phyloP scores from a whole-genome alignment of 2,113 vertebrate genomes.

The Prolemur simus region DNA sequence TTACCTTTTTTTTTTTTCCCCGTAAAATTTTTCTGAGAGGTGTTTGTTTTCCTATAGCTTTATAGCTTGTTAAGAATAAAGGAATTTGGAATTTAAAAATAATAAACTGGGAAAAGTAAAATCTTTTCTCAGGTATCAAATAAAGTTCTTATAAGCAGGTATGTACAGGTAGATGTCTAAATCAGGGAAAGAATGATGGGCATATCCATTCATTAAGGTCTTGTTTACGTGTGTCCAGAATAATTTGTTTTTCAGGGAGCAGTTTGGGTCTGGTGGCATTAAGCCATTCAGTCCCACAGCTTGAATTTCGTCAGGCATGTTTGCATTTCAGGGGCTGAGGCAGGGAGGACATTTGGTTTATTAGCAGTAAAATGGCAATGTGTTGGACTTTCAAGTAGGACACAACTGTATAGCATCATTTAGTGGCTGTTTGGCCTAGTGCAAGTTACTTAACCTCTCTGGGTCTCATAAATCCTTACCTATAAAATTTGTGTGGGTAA shows the following conservation, averaged over 20 bases:
- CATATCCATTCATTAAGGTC: background rate
- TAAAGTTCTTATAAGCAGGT: background rate
- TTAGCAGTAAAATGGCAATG: background rate
- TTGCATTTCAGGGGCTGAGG: background rate
- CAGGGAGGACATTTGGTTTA: background rate
- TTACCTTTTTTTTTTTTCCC: slow-evolving; percentile 4
- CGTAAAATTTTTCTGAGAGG: background rate
- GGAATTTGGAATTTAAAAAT: slow-evolving; percentile 24
- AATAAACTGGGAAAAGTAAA: background rate
- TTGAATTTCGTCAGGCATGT: slow-evolving; percentile 31
- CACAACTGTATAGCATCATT: background rate
- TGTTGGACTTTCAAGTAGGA: background rate
- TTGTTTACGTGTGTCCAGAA: slow-evolving; percentile 7
- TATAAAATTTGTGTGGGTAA: background rate
- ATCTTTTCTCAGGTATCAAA: slow-evolving; percentile 19
- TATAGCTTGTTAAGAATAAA: slow-evolving; percentile 54
- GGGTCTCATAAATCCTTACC: background rate
- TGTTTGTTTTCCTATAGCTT: slow-evolving; percentile 11
- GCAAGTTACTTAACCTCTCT: background rate
- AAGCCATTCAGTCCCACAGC: background rate
- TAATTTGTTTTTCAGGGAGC: background rate
- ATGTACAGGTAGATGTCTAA: background rate
- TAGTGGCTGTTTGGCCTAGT: background rate
- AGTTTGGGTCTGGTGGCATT: background rate
- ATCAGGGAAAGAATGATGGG: background rate